Conservation (phyloP, 2,888 invertebrate genomes). For the Spodoptera exigua region DNA sequence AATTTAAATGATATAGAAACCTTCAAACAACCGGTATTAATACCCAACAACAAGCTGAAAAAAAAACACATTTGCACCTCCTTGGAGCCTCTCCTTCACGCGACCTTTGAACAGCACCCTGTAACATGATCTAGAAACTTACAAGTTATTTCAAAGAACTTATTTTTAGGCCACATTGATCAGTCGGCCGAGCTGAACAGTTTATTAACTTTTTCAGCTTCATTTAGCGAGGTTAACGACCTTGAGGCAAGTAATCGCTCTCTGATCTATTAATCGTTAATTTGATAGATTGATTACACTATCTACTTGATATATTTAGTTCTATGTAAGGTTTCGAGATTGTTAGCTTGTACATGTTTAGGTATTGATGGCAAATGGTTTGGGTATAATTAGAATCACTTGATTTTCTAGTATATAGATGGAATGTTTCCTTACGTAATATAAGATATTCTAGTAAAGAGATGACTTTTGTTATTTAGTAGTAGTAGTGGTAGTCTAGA, state of each 20-base stretch:
- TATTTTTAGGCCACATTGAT: slow-evolving; percentile 17
- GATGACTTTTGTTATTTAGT: too few species aligned
- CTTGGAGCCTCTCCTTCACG: too few species aligned
- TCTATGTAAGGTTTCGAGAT: slow-evolving; percentile 23
- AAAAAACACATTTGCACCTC: neutral
- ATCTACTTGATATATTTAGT: slow-evolving; percentile 27
- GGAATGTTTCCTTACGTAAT: too few species aligned
- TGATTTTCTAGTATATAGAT: neutral
- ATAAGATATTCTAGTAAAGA: too few species aligned
- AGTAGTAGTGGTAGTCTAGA: too few species aligned
- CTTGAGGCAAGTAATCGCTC: slow-evolving; percentile 21
- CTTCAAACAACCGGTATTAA: too few species aligned
- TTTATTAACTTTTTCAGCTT: slow-evolving; percentile 32
- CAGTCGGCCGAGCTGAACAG: slow-evolving; percentile 5
- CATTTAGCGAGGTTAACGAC: slow-evolving; percentile 13
- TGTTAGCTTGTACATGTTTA: slow-evolving; percentile 9
- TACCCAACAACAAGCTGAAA: too few species aligned
- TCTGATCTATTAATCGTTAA: slow-evolving; percentile 30
- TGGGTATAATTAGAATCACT: slow-evolving; percentile 25
- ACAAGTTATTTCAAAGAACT: slow-evolving; percentile 15
- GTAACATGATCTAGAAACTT: slow-evolving; percentile 22
- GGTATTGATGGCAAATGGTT: slow-evolving; percentile 44
- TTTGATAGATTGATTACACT: slow-evolving; percentile 45
- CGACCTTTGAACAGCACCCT: slow-evolving; percentile 16
- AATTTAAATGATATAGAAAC: too few species aligned